A percentile compares a stretch with the other conserved stretches of the same genome.
Evolutionary conservation across 2,888 invertebrate genomes (phyloP).

Genomic region (Cerastoderma edule): DNA sequence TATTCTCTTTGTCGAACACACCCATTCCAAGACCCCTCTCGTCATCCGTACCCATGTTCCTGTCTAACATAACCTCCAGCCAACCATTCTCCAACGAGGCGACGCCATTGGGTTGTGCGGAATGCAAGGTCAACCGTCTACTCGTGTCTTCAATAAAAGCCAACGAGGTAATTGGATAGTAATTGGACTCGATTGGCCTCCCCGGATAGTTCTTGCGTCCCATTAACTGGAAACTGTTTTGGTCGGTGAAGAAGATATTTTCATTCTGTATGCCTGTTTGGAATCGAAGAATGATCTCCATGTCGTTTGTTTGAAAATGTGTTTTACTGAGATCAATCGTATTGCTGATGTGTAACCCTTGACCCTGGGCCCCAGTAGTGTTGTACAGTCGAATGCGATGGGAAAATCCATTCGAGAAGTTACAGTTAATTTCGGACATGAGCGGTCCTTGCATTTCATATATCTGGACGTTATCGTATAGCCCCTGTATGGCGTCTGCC

Average conservation of each 20-base stretch:
- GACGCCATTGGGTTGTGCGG: slow-evolving; percentile 81
- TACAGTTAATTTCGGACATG: slow-evolving; percentile 92
- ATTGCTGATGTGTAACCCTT: slow-evolving; percentile 71
- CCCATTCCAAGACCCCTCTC: slow-evolving; percentile 79
- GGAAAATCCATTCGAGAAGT: slow-evolving; percentile 81
- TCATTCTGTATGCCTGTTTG: slow-evolving; percentile 70
- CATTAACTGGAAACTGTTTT: slow-evolving; percentile 81
- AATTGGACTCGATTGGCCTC: slow-evolving; percentile 78
- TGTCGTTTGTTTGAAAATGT: slow-evolving; percentile 63
- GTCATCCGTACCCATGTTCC: slow-evolving; percentile 78
- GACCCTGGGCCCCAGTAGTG: slow-evolving; percentile 60
- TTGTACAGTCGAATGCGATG: slow-evolving; percentile 71
- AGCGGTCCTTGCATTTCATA: slow-evolving; percentile 94
- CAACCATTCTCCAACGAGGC: slow-evolving; percentile 74
- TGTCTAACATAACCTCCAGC: slow-evolving; percentile 82
- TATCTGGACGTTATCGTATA: slow-evolving; percentile 85
- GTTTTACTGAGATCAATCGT: slow-evolving; percentile 58
- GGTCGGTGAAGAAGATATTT: slow-evolving; percentile 79
- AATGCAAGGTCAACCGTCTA: slow-evolving; percentile 75
- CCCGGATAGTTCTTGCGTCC: slow-evolving; percentile 71
- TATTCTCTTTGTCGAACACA: slow-evolving; percentile 74
- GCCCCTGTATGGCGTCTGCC: slow-evolving; percentile 61
- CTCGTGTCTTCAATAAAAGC: slow-evolving; percentile 76
- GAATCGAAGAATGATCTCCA: slow-evolving; percentile 79
- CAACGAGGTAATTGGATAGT: slow-evolving; percentile 81